Conservation (phyloP, 2,113 vertebrate genomes). For the Eupsittula cactorum region DNA sequence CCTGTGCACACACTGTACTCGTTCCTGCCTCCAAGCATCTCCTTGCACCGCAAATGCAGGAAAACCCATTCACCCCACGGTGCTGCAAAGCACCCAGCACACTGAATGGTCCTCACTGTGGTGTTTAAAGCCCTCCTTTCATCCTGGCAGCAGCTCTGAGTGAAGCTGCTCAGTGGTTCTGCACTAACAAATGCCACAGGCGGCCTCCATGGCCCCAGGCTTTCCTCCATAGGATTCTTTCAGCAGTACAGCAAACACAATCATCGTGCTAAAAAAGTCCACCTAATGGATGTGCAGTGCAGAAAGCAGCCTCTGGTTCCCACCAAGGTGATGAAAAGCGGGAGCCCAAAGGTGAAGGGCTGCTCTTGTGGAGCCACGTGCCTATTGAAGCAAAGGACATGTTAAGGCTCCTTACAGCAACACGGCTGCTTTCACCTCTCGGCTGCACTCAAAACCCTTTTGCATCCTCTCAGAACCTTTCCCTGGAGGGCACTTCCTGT, state of each 20-base stretch:
- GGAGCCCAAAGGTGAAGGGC: neutral
- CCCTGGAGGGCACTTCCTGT: neutral
- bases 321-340: neutral
- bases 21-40: neutral
- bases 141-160: neutral
- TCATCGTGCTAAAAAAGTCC: neutral
- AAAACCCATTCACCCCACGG: neutral
- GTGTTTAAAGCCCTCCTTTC: neutral
- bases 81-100: neutral
- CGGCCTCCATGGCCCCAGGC: fast-evolving
- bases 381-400: neutral
- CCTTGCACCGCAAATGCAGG: neutral
- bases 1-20: neutral
- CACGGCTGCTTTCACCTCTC: neutral
- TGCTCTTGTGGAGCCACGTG: neutral
- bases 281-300: neutral
- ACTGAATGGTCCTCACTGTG: neutral
- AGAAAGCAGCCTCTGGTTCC: neutral
- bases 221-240: neutral
- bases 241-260: neutral
- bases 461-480: neutral
- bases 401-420: neutral
- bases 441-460: neutral
- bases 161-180: neutral
- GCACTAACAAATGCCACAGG: neutral